Conservation (phyloP, 2,888 invertebrate species). For the Microctonus brassicae region DNA sequence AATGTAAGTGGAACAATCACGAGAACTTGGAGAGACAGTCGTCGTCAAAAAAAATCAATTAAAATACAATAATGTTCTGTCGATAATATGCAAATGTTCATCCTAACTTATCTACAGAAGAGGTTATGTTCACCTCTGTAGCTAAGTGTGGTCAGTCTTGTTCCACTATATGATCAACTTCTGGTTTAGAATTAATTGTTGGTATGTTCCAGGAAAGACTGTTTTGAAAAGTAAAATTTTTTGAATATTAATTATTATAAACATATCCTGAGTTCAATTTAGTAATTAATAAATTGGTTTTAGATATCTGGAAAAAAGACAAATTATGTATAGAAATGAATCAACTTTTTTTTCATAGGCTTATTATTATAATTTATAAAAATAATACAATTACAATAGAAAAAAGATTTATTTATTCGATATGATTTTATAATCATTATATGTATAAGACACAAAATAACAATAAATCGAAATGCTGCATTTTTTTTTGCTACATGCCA, state of each 20-base stretch:
- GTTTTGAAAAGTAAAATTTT: no score
- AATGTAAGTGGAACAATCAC: background rate
- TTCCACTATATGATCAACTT: no score
- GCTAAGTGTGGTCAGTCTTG: no score
- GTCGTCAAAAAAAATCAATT: background rate
- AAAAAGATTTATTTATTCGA: background rate
- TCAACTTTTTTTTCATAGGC: background rate
- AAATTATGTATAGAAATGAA: background rate
- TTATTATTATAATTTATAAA: slow-evolving; percentile 1
- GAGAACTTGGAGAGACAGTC: background rate
- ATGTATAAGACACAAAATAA: background rate
- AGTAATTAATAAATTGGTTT: no score
- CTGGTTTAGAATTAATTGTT: no score
- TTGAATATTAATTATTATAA: no score
- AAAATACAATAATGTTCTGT: background rate
- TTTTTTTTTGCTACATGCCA: background rate
- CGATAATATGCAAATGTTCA: background rate
- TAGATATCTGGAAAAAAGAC: background rate
- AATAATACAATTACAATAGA: background rate
- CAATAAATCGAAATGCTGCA: background rate
- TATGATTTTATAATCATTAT: background rate
- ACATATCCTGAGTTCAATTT: no score
- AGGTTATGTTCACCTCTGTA: no score
- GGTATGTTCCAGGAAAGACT: no score
- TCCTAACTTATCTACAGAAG: no score